These are phyloP conservation scores for Sterna hirundo DNA, from an alignment of 2,113 vertebrate genomes.

Conservation along the genomic window DNA sequence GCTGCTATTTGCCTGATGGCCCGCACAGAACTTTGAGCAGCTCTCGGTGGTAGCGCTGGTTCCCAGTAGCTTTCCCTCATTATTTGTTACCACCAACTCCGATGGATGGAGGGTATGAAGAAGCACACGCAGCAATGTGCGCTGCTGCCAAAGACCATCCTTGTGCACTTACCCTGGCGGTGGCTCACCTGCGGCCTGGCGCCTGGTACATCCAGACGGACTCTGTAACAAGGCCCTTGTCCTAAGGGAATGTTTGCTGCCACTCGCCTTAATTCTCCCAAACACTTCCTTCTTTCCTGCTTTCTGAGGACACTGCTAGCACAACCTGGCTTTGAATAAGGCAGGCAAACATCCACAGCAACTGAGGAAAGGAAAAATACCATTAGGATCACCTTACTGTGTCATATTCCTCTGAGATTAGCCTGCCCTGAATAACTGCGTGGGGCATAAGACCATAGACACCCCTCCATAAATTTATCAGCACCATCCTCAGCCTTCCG, in stretches of 20 bases:
- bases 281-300: background rate
- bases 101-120: background rate
- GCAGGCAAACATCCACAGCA: background rate
- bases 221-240: background rate
- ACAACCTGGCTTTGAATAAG: background rate
- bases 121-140: rapidly evolving
- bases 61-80: background rate
- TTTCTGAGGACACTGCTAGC: background rate
- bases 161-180: too few relatives aligned
- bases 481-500: background rate
- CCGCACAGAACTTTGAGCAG: too few relatives aligned
- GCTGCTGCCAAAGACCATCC: background rate
- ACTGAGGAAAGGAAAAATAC: background rate
- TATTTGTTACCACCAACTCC: background rate
- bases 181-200: background rate
- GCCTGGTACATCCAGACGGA: background rate
- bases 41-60: rapidly evolving
- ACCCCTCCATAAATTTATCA: background rate
- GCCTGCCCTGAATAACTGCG: background rate
- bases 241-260: background rate
- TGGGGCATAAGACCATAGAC: background rate
- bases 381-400: background rate
- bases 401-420: background rate
- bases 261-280: background rate
- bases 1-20: background rate